A percentile compares a stretch with the other conserved stretches of the same genome.
These are phyloP conservation scores for Scartelaos histophorus DNA, from an alignment of 2,113 vertebrate genomes.

Conservation along the genomic window DNA sequence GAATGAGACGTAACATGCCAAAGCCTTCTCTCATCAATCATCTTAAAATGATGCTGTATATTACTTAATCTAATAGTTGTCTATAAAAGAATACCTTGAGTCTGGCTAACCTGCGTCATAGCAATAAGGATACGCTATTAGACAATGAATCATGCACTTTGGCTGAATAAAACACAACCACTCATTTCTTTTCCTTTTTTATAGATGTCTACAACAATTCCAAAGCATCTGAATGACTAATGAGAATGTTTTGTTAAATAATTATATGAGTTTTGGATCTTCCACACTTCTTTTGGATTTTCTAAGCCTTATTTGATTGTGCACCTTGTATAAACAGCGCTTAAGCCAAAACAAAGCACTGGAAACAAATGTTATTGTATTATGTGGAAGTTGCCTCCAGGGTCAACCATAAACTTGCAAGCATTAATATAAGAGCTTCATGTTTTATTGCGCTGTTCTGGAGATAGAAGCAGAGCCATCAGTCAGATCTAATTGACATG, in stretches of 20 bases:
- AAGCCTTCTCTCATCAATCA: background rate
- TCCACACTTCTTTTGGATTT: background rate
- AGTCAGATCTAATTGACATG: slow-evolving; percentile 70
- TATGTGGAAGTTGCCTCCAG: slow-evolving; percentile 48
- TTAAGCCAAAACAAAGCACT: slow-evolving; percentile 39
- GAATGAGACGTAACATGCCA: background rate
- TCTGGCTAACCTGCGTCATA: slow-evolving; percentile 5
- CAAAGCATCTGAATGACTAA: background rate
- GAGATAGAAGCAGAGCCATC: slow-evolving; percentile 57
- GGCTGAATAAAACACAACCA: slow-evolving; percentile 90
- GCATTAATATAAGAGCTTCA: slow-evolving; percentile 52
- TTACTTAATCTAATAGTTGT: background rate
- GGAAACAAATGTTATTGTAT: slow-evolving; percentile 47
- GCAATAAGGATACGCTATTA: slow-evolving; percentile 14
- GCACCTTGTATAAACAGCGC: slow-evolving; percentile 27
- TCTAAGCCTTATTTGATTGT: slow-evolving; percentile 6
- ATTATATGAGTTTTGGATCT: slow-evolving; percentile 4
- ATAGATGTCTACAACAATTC: background rate
- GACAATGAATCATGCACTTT: slow-evolving; percentile 60
- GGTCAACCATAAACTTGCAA: slow-evolving; percentile 51
- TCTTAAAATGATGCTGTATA: background rate
- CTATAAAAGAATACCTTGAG: background rate
- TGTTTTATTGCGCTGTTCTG: slow-evolving; percentile 59
- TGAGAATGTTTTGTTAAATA: no score
- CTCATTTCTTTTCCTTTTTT: background rate